Evolutionary conservation across 2,113 vertebrate species (phyloP).

Genomic region (Ariopsis seemanni): DNA sequence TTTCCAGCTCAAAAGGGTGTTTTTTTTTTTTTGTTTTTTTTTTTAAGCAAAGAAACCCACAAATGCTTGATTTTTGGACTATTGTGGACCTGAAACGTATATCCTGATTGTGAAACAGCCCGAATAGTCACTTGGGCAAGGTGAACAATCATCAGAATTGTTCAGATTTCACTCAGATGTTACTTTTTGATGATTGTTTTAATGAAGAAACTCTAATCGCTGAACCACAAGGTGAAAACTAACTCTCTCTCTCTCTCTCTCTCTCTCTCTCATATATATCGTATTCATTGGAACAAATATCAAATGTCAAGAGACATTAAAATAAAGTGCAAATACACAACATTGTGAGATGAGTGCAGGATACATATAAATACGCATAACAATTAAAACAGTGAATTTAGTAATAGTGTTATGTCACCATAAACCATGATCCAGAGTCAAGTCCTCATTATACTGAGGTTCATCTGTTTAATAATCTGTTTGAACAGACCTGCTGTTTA

Average conservation of each 20-base stretch:
- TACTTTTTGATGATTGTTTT: background rate
- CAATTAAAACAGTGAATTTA: background rate
- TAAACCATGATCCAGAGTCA: background rate
- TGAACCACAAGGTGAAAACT: background rate
- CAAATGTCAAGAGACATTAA: too few species aligned
- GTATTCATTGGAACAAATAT: background rate
- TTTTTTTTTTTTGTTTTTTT: too few species aligned
- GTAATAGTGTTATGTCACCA: background rate
- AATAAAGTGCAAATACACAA: background rate
- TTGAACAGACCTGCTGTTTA: background rate
- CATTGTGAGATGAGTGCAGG: background rate
- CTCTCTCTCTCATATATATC: too few species aligned
- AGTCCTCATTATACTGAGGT: background rate
- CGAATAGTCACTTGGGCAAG: background rate
- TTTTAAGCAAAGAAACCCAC: too few species aligned
- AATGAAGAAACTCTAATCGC: too few species aligned
- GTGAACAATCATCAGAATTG: background rate
- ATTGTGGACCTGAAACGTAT: too few species aligned
- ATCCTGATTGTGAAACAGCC: too few species aligned
- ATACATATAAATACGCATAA: background rate
- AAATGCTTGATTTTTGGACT: too few species aligned
- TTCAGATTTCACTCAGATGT: background rate
- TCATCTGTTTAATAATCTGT: background rate
- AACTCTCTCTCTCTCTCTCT: too few species aligned
- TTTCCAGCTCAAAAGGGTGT: too few species aligned